Percentiles rank a stretch among this genome's conserved stretches.
Conservation (phyloP, 2,113 vertebrate genomes). For the Campylomormyrus numenius region DNA sequence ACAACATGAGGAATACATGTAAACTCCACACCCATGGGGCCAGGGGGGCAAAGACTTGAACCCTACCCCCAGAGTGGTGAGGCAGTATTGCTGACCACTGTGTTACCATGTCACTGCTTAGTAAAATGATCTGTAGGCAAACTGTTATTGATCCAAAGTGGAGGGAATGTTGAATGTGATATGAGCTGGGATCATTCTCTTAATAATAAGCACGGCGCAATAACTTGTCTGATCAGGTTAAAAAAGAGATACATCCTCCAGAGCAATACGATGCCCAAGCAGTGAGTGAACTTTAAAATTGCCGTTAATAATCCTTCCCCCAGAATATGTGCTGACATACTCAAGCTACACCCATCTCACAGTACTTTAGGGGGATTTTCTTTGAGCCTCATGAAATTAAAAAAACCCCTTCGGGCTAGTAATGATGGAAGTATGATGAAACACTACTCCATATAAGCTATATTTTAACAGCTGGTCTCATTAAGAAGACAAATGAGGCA, state of each 20-base stretch:
- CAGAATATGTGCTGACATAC: background rate
- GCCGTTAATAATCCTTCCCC: background rate
- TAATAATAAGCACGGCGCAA: background rate
- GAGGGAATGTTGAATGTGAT: background rate
- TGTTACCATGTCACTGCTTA: background rate
- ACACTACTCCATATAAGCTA: background rate
- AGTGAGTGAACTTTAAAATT: background rate
- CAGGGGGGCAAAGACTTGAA: background rate
- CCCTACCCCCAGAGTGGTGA: background rate
- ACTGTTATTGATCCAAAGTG: background rate
- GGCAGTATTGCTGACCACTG: background rate
- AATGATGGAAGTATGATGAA: background rate
- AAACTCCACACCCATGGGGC: background rate
- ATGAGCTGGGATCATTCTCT: background rate
- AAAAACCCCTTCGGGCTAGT: background rate
- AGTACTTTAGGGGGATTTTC: background rate
- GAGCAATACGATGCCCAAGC: background rate
- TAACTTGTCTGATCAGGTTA: background rate
- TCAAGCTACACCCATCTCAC: background rate
- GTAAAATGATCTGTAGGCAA: background rate
- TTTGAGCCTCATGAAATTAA: constrained; percentile 4
- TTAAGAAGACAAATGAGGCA: constrained; percentile 8
- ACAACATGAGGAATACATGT: background rate
- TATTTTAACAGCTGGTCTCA: background rate
- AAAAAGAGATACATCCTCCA: background rate